Evolutionary conservation across 1,140 invertebrate species (phyloP), one percentile per base, ranked within the genome.

Genomic region (Lutraria rhynchaena): DNA sequence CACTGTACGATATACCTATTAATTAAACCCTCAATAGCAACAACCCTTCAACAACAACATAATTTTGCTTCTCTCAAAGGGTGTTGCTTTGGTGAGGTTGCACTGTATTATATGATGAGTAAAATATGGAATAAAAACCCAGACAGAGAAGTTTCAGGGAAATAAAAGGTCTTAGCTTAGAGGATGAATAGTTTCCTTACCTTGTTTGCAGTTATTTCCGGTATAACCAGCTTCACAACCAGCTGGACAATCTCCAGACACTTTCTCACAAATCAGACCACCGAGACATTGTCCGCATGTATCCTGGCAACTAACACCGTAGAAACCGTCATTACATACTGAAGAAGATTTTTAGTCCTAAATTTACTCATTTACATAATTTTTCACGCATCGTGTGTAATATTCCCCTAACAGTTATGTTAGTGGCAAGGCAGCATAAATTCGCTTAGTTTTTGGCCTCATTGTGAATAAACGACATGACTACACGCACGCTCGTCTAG

Each of bases 181-280:
- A n/a, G n/a, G n/a, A 19, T 46, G 19, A 11, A 46, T 46, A 9
- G 51, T 5, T 53, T n/a, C 22, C 51, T 41, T 63, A 44, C 60
- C 60, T 63, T 63, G 60, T 41, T 63, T 63, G 44, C 60, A 63
- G 37, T 63, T 22, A 37, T 9, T 44, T 35, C 35, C 19, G 13
- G 35, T 63, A 63, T 19, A 63, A 9, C 73, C 73, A n/a, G 73
- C 5, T 17, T 61, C 44, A 63, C 73, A 76, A 3, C 57, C 57
- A 19, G 3, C 41, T 1, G 57, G 29, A 51, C 73, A 76, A 31
- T 51, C 57, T n/a, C 73, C 73, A 11, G n/a, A 63, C 5, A 22
- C 29, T 19, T 24, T 22, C 37, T 76, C 60, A 46, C 73, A 76
- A 3, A 55, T 19, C 1, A 22, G 35, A 13, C 58, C 73, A 7